A percentile compares a stretch with the other conserved stretches of the same genome.
These are phyloP conservation scores for Bombyx mandarina DNA, from an alignment of 1,140 invertebrate species.

Conservation along the genomic window DNA sequence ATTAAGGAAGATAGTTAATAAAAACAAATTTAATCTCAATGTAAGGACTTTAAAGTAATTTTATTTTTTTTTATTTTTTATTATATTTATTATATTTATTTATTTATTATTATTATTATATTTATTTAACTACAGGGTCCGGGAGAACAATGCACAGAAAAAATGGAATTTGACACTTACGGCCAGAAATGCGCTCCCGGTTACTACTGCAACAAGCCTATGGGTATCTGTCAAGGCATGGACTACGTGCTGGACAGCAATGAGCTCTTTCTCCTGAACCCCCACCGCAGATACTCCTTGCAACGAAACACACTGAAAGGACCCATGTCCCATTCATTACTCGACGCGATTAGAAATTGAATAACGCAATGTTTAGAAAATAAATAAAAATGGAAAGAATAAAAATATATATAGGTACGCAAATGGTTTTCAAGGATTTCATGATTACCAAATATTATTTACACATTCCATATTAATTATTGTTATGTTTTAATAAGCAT, in stretches of 20 bases:
- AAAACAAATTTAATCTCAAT: too few relatives aligned
- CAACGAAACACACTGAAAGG: conserved; percentile 8
- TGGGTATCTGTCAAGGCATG: conserved; percentile 38
- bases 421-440: too few relatives aligned
- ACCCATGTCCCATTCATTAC: neutral
- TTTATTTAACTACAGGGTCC: conserved; percentile 32
- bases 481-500: too few relatives aligned
- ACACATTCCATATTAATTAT: too few relatives aligned
- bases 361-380: too few relatives aligned
- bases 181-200: conserved; percentile 48
- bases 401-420: too few relatives aligned
- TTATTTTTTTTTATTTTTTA: neutral
- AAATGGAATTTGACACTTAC: conserved; percentile 40
- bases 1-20: too few relatives aligned
- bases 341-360: conserved; percentile 9
- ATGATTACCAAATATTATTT: too few relatives aligned
- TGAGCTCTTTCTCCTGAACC: conserved; percentile 25
- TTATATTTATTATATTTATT: conserved; percentile 4
- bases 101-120: conserved; percentile 1
- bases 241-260: conserved; percentile 32
- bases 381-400: too few relatives aligned
- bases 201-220: conserved; percentile 37
- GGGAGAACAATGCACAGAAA: conserved; percentile 49
- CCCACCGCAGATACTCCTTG: conserved; percentile 20
- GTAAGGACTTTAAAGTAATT: too few relatives aligned